A percentile compares a stretch with the other conserved stretches of the same genome.
phyloP scores from a whole-genome alignment of 1,140 invertebrate genomes.

The Luehdorfia chinensis region DNA sequence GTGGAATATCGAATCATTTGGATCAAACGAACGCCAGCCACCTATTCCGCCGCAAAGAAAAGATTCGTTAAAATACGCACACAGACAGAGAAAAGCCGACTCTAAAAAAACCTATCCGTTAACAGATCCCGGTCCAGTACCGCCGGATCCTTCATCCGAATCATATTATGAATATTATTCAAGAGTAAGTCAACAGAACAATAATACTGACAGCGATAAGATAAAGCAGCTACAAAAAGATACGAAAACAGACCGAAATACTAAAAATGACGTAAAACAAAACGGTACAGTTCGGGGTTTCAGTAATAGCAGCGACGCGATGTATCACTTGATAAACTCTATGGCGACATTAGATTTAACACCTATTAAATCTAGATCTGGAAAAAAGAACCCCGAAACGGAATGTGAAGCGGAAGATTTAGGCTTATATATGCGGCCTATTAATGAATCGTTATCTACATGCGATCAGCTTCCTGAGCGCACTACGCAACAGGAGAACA shows the following conservation, averaged over 20 bases:
- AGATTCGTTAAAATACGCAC: constrained; percentile 74
- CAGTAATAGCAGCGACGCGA: constrained; percentile 42
- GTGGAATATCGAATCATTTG: constrained; percentile 75
- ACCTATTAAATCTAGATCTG: constrained; percentile 53
- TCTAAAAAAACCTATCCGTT: constrained; percentile 64
- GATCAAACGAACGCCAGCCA: constrained; percentile 60
- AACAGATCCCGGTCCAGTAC: constrained; percentile 61
- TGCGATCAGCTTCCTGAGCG: constrained; percentile 63
- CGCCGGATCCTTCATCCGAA: constrained; percentile 68
- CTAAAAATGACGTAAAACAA: constrained; percentile 32
- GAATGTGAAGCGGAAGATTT: constrained; percentile 67
- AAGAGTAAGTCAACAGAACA: constrained; percentile 73
- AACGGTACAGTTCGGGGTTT: constrained; percentile 43
- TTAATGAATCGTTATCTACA: constrained; percentile 65
- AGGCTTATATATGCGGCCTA: constrained; percentile 62
- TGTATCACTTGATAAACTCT: constrained; percentile 70
- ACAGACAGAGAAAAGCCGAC: constrained; percentile 67
- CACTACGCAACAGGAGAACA: constrained; percentile 54
- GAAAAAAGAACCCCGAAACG: constrained; percentile 48
- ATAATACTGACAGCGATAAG: constrained; percentile 71
- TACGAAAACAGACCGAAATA: constrained; percentile 42
- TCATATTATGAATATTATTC: constrained; percentile 76
- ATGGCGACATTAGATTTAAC: constrained; percentile 71
- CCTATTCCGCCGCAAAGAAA: constrained; percentile 62
- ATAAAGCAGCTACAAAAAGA: constrained; percentile 63